These are phyloP conservation scores for Nineta flava DNA, from an alignment of 2,888 invertebrate genomes.

Conservation along the genomic window DNA sequence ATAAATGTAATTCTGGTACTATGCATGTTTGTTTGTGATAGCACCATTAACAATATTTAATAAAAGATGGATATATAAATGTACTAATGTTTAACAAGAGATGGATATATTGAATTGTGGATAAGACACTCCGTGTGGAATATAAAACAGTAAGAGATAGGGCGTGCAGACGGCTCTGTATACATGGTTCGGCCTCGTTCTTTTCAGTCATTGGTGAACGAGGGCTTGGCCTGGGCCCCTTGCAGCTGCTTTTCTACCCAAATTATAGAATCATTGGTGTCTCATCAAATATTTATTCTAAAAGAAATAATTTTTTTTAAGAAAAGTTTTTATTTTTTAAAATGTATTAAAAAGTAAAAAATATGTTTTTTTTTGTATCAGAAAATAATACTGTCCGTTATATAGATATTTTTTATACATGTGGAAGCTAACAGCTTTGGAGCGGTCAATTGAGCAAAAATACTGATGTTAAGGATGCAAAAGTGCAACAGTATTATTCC, in stretches of 20 bases:
- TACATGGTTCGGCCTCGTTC: conserved; percentile 12
- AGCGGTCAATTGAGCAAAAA: too few relatives aligned
- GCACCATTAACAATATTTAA: not conserved
- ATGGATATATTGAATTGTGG: not conserved
- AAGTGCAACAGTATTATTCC: too few relatives aligned
- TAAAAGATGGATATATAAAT: not conserved
- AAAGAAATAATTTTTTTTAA: too few relatives aligned
- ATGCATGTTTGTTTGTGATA: not conserved
- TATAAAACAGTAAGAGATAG: conserved; percentile 4
- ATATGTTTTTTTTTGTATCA: too few relatives aligned
- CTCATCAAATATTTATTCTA: not conserved
- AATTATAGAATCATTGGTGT: not conserved
- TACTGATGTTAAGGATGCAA: too few relatives aligned
- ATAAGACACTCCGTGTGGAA: not conserved
- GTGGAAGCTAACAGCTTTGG: too few relatives aligned
- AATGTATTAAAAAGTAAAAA: too few relatives aligned
- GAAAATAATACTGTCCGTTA: too few relatives aligned
- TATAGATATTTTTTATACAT: too few relatives aligned
- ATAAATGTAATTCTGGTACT: not conserved
- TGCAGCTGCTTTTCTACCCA: not conserved
- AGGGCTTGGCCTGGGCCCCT: conserved; percentile 12
- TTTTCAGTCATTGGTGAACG: conserved; percentile 14
- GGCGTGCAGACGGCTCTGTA: conserved; percentile 10
- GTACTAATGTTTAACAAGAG: not conserved
- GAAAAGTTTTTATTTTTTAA: too few relatives aligned